A percentile compares a stretch with the other conserved stretches of the same genome.
Evolutionary conservation across 2,888 invertebrate genomes (phyloP).

Genomic region (Mesoligia furuncula): DNA sequence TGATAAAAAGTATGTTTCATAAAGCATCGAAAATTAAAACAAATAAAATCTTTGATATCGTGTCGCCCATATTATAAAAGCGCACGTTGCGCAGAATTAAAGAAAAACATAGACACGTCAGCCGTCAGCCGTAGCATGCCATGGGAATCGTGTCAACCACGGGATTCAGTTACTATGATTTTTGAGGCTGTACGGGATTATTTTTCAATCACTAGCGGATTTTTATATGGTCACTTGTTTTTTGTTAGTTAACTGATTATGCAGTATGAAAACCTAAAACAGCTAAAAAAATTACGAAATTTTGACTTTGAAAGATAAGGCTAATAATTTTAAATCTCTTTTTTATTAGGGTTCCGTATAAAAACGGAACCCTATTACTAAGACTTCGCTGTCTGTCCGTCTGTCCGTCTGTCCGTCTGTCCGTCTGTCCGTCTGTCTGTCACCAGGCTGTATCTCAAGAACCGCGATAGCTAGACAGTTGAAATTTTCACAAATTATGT

Average conservation of each 20-base stretch:
- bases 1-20: neutral
- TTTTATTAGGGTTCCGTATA: no score
- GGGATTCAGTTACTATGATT: conserved; percentile 22
- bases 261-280: neutral
- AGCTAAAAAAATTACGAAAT: neutral
- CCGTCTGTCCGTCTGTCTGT: no score
- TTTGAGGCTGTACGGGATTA: conserved; percentile 20
- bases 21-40: neutral
- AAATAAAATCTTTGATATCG: neutral
- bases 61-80: conserved; percentile 10
- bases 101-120: conserved; percentile 40
- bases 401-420: no score
- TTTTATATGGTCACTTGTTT: neutral
- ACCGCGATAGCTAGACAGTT: no score
- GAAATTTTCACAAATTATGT: no score
- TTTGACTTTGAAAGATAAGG: neutral
- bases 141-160: conserved; percentile 28
- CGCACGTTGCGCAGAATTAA: conserved; percentile 37
- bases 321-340: neutral
- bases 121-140: conserved; percentile 22
- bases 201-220: conserved; percentile 21
- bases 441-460: no score
- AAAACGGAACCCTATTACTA: no score
- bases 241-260: neutral
- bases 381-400: no score